Base-by-base conservation (phyloP, 1,140 invertebrate species). In the Lordiphosa mommai region DNA sequence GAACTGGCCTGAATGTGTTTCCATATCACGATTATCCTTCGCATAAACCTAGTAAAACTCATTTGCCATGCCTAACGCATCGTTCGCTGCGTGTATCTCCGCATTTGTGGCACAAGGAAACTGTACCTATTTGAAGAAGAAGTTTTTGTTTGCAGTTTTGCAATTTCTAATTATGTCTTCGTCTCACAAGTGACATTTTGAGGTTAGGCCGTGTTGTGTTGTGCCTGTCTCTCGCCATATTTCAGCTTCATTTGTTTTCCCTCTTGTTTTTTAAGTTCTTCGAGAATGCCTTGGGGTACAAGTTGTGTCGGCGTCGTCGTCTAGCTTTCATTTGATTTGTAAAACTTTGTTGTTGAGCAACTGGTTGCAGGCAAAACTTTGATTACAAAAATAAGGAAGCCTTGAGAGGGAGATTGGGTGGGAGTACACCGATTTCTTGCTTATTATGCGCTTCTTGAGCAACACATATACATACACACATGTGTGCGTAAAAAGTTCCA, bases 161-260 rank as follows among this genome's bases (percentile, higher is more conserved):
- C 55, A 69, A 69, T 72, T 72, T 72, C 69, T 72, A 72, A 72
- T 70, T 72, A 72, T 69, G 65, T 53, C 53, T 48, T 61, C 46
- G 46, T 30, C 33, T 38, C 40, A 48, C 64, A 48, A 51, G 59
- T 67, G 64, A 67, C 60, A 51, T 68, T 64, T 68, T 68, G 60
- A 68, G 65, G 65, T 68, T 64, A 64, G 48, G 48, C 32, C 4
- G 4, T 33, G 7, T 33, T 13, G 7, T 7, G 14, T 7, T 48
- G 7, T 33, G 38, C 20, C n/a, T 34, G 3, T 29, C 48, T 13
- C 30, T 36, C 10, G 17, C 32, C 51, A 36, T 48, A 37, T 61
- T 61, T 65, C 44, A 50, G 58, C 63, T 55, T 55, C 47, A 67
- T 67, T 56, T 63, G 47, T 55, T 55, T 36, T 49, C 13, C 17